Evolutionary conservation across 2,888 invertebrate species (phyloP), one percentile per base, ranked within the genome.

Genomic region (Trichopoda pennipes): DNA sequence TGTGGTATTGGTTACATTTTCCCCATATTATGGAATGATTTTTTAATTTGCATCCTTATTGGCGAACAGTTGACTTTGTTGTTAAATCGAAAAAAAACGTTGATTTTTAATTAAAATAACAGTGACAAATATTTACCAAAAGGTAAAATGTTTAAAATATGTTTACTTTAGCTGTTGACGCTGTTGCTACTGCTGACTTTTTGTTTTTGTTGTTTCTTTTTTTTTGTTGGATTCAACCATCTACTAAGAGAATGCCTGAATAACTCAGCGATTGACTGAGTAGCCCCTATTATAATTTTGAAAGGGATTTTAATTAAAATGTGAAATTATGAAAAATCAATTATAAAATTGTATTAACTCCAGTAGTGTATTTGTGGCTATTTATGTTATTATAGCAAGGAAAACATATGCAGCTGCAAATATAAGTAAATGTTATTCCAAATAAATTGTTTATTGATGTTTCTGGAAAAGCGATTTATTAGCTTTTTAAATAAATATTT

Each of bases 61-160:
- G 64, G 53, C 35, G 35, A 44, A 72, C 56, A 72, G 68, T 60
- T 70, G 69, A 69, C 38, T 78, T 49, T 49, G 73, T 49, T 49
- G 73, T 63, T 70, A 77, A 64, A 58, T 64, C 69, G 53, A 72
- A 76, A 28, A 75, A 60, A 79, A 75, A n/a, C n/a, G 79, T 79
- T 76, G 61, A 70, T 76, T 82, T 82, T 82, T 82, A 82, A 82
- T 82, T 82, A 82, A 82, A 82, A 82, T 79, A 76, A 82, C 82
- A 79, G 79, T 82, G 61, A 55, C 79, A 82, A 82, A 82, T 82
- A 82, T 82, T 82, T 82, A 72, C 79, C 72, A 72, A 79, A 82
- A 68, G 74, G 73, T 72, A 72, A 82, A 79, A 72, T 76, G 82
- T 79, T 79, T 68, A 79, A 79, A 80, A 68, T 75, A 53, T 49